phyloP scores from a whole-genome alignment of 2,888 invertebrate species.

The Crioceris asparagi region DNA sequence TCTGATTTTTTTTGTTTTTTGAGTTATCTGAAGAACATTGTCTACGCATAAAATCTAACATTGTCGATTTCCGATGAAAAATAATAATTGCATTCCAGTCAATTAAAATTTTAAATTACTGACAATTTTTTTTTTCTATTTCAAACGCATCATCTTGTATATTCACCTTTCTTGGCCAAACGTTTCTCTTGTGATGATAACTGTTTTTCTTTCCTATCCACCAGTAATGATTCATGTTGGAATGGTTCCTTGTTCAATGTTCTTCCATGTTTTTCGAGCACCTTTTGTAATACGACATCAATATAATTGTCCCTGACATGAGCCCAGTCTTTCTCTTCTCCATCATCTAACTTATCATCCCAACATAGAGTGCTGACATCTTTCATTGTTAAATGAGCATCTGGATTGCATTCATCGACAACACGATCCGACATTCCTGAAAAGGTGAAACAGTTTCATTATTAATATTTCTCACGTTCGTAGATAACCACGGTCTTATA shows the following conservation, averaged over 20 bases:
- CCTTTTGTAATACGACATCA: conserved; percentile 72
- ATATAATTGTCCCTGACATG: conserved; percentile 61
- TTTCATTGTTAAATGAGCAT: conserved; percentile 82
- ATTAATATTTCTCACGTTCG: too few relatives aligned
- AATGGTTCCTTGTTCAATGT: conserved; percentile 77
- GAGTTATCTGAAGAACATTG: too few relatives aligned
- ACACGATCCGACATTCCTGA: conserved; percentile 85
- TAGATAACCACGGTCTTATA: too few relatives aligned
- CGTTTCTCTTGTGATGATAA: conserved; percentile 88
- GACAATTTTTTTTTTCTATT: too few relatives aligned
- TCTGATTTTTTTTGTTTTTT: too few relatives aligned
- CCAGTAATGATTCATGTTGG: conserved; percentile 87
- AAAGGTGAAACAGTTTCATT: neutral
- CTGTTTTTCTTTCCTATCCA: conserved; percentile 91
- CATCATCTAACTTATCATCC: conserved; percentile 82
- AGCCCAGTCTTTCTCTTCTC: conserved; percentile 64
- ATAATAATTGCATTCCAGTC: too few relatives aligned
- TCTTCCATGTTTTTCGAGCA: conserved; percentile 51
- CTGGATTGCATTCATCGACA: conserved; percentile 96
- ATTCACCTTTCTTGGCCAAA: conserved; percentile 73
- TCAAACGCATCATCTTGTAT: too few relatives aligned
- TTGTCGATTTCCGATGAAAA: too few relatives aligned
- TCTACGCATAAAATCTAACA: too few relatives aligned
- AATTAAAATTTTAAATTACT: too few relatives aligned
- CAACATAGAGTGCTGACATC: conserved; percentile 83